Conservation (phyloP, 2,797 vertebrate species). For the Amniataba percoides region DNA sequence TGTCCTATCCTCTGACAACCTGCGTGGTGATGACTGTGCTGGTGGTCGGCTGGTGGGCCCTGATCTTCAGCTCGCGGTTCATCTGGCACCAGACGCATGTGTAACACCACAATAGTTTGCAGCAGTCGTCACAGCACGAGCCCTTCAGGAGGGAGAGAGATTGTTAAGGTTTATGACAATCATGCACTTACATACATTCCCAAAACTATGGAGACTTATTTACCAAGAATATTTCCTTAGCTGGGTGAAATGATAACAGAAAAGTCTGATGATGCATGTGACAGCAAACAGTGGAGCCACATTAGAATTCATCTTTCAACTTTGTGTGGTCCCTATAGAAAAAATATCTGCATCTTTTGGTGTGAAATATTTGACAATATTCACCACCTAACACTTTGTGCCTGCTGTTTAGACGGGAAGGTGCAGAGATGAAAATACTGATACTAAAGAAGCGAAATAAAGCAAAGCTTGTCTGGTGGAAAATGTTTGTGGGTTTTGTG, state of each 20-base stretch:
- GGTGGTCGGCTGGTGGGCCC: fast-evolving
- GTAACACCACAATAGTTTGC: constrained; percentile 69
- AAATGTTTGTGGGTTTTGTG: not conserved
- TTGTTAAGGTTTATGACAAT: not conserved
- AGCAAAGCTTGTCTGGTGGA: no score
- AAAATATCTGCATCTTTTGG: not conserved
- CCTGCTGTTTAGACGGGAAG: not conserved
- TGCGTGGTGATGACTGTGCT: constrained; percentile 64
- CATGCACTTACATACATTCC: not conserved
- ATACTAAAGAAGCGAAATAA: no score
- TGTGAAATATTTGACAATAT: not conserved
- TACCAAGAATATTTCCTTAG: not conserved
- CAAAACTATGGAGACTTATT: not conserved
- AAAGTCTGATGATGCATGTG: no score
- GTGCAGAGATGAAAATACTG: not conserved
- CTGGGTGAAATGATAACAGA: not conserved
- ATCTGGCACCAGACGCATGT: constrained; percentile 81
- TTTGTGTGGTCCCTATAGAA: not conserved
- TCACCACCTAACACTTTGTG: not conserved
- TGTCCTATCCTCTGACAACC: not conserved
- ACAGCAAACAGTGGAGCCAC: not conserved
- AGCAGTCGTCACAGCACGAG: constrained; percentile 78
- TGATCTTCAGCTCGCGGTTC: constrained; percentile 78
- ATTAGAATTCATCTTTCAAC: not conserved
- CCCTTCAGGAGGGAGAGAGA: constrained; percentile 65